phyloP scores from a whole-genome alignment of 2,113 vertebrate species.

The Beaufortia kweichowensis region DNA sequence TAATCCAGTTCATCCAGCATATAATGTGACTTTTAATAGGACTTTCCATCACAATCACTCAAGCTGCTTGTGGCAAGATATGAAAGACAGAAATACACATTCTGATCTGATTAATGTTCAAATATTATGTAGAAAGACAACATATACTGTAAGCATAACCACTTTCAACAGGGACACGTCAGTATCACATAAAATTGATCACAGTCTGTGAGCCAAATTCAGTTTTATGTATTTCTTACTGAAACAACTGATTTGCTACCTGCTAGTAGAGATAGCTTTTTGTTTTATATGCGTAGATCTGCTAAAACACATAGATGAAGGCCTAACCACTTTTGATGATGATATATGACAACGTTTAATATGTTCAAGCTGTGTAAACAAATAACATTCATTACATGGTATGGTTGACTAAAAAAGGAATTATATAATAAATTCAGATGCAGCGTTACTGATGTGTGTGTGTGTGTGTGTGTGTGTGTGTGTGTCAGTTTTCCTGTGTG shows the following conservation, averaged over 20 bases:
- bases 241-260: too few relatives aligned
- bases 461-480: too few relatives aligned
- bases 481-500: constrained; percentile 42
- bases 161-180: background rate
- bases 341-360: background rate
- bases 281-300: too few relatives aligned
- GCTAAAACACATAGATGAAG: too few relatives aligned
- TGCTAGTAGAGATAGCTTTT: too few relatives aligned
- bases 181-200: background rate
- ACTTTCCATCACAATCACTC: background rate
- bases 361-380: background rate
- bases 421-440: background rate
- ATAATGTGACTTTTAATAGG: constrained; percentile 1
- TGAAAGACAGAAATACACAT: background rate
- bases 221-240: too few relatives aligned
- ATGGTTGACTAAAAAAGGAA: background rate
- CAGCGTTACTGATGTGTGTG: background rate
- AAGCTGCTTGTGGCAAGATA: background rate
- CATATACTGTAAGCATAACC: background rate
- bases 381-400: background rate
- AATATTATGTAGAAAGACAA: background rate
- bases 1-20: background rate
- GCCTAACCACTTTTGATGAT: too few relatives aligned
- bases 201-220: too few relatives aligned
- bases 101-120: background rate